phyloP scores from a whole-genome alignment of 2,113 vertebrate species.

The Muscicapa adusta region DNA sequence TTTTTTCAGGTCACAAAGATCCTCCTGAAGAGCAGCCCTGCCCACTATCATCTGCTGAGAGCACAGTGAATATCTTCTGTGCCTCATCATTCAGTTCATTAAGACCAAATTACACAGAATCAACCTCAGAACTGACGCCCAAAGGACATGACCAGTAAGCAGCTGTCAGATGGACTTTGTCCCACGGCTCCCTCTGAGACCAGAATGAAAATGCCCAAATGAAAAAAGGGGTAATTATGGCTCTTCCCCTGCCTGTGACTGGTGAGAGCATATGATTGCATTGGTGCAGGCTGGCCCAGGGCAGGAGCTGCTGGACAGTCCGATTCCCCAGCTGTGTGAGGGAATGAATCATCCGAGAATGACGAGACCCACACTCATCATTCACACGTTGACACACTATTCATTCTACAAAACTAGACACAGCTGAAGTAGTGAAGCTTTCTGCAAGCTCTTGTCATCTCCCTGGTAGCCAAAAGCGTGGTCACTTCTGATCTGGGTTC shows the following conservation, averaged over 20 bases:
- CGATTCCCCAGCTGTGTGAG: neutral
- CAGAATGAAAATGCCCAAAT: neutral
- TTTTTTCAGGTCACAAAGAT: neutral
- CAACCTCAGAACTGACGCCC: neutral
- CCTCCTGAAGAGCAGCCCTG: neutral
- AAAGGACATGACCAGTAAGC: neutral
- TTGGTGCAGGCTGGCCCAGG: neutral
- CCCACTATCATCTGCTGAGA: neutral
- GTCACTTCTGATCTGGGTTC: neutral
- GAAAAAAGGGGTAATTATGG: neutral
- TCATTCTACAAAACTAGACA: neutral
- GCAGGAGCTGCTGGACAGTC: neutral
- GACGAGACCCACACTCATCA: accelerated
- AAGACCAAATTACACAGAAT: neutral
- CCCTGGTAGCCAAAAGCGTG: neutral
- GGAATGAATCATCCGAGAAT: neutral
- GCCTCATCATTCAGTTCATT: neutral
- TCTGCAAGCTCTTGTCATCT: neutral
- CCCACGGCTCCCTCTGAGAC: neutral
- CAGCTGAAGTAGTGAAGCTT: neutral
- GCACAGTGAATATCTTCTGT: neutral
- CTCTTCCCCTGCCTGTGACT: neutral
- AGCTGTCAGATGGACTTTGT: neutral
- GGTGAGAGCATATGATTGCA: neutral
- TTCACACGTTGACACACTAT: neutral